phyloP scores from a whole-genome alignment of 2,888 invertebrate genomes.

The Thereva unica region DNA sequence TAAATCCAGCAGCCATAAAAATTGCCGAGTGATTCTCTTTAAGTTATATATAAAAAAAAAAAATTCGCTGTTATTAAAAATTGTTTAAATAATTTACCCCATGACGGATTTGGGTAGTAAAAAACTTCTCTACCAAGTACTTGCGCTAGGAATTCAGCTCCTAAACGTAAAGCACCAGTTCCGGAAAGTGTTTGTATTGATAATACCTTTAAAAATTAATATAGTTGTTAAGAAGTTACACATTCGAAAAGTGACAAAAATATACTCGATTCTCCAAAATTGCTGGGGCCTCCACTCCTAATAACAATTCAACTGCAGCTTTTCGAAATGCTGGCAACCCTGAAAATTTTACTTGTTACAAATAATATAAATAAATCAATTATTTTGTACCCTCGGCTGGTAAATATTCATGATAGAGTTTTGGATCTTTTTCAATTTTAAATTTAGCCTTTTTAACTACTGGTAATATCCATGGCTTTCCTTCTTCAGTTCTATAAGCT shows the following conservation, averaged over 20 bases:
- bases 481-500: constrained; percentile 92
- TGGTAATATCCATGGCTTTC: constrained; percentile 96
- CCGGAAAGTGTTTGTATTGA: constrained; percentile 93
- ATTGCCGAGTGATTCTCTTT: constrained; percentile 90
- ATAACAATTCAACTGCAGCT: constrained; percentile 79
- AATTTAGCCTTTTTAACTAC: constrained; percentile 90
- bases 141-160: constrained; percentile 82
- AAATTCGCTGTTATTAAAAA: not conserved
- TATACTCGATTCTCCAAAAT: constrained; percentile 71
- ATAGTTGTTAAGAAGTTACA: constrained; percentile 8
- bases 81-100: constrained; percentile 68
- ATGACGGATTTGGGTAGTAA: constrained; percentile 91
- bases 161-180: constrained; percentile 88
- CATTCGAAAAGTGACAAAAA: constrained; percentile 22
- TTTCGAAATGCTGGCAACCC: constrained; percentile 61
- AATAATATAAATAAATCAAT: too few relatives aligned
- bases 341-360: too few relatives aligned
- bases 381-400: constrained; percentile 76
- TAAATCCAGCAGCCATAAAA: constrained; percentile 84
- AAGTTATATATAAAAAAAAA: not conserved
- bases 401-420: constrained; percentile 92
- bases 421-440: constrained; percentile 76
- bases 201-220: constrained; percentile 66
- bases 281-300: constrained; percentile 77
- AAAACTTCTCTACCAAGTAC: constrained; percentile 71